A percentile compares a stretch with the other conserved stretches of the same genome.
phyloP scores from a whole-genome alignment of 2,797 vertebrate species.

The Fringilla coelebs region DNA sequence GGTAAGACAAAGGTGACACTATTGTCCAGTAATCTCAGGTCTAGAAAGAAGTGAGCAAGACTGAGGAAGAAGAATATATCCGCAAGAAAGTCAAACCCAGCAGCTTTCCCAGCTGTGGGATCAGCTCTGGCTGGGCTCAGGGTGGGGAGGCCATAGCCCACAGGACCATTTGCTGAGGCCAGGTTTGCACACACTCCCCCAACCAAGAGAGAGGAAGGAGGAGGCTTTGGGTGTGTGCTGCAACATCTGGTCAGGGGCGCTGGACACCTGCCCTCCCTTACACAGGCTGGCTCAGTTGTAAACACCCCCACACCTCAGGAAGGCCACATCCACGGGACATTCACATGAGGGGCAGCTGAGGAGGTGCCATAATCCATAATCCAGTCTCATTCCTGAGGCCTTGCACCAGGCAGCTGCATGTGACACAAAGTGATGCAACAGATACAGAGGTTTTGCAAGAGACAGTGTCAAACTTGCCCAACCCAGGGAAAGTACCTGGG shows the following conservation, averaged over 20 bases:
- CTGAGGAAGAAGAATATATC: not conserved
- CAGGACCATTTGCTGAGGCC: not conserved
- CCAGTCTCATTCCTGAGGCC: not conserved
- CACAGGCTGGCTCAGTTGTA: not conserved
- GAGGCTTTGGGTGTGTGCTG: not conserved
- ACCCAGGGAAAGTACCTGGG: not conserved
- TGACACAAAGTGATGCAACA: not conserved
- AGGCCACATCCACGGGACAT: not conserved
- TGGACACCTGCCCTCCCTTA: not conserved
- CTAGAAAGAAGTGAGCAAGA: not conserved
- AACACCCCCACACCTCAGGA: not conserved
- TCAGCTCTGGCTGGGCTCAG: not conserved
- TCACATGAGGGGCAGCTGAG: not conserved
- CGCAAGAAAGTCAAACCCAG: not conserved
- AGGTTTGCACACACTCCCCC: not conserved
- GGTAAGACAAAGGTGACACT: not conserved
- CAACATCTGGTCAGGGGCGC: not conserved
- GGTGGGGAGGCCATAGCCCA: not conserved
- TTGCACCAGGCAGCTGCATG: accelerated
- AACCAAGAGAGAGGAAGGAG: no score
- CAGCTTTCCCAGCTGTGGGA: not conserved
- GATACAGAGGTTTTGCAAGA: not conserved
- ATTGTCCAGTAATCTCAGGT: not conserved
- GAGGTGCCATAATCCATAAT: not conserved
- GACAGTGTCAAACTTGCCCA: not conserved